phyloP scores from a whole-genome alignment of 1,140 invertebrate species.

The Euura saliciscinereae region DNA sequence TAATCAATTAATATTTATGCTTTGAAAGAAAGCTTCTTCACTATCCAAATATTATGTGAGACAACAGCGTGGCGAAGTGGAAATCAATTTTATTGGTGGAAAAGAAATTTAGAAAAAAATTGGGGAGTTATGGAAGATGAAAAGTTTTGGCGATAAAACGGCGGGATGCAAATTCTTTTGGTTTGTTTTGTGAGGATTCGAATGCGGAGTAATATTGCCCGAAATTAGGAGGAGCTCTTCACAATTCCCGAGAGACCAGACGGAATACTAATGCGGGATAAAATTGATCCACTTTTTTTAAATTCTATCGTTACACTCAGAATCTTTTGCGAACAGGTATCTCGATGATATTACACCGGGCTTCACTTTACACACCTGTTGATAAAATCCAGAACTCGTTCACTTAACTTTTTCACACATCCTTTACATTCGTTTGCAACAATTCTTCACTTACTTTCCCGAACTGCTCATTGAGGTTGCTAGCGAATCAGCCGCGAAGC shows the following conservation, averaged over 20 bases:
- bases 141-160: background rate
- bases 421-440: no score
- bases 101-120: no score
- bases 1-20: no score
- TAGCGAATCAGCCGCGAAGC: no score
- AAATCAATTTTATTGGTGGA: background rate
- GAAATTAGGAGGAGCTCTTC: background rate
- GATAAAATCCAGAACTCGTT: no score
- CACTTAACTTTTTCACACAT: no score
- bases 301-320: background rate
- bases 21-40: background rate
- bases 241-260: background rate
- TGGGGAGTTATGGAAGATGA: no score
- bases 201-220: background rate
- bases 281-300: constrained; percentile 5
- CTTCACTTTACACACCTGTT: no score
- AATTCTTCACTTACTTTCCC: no score
- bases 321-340: no score
- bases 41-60: background rate
- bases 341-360: no score
- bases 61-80: background rate
- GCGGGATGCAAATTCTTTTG: background rate
- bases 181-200: background rate
- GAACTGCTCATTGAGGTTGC: no score
- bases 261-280: constrained; percentile 1